Base-by-base conservation (phyloP, 2,113 vertebrate species). In the Noturus placidus region DNA sequence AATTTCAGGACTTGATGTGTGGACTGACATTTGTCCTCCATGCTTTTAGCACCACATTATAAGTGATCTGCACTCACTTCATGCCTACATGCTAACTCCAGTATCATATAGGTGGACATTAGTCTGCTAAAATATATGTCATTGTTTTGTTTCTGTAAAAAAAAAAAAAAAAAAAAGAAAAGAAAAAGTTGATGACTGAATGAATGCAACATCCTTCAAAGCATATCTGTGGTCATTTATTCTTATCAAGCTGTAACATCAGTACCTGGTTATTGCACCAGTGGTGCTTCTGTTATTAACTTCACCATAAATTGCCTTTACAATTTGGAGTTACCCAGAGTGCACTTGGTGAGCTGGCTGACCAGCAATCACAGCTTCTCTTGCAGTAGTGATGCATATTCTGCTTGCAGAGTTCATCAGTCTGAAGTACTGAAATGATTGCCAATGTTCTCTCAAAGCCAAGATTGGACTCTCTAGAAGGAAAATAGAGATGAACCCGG, bases 341-440 rank as follows among this genome's bases (percentile, higher is more conserved):
- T 80, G 91, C 90, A 93, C 89, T 94, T 90, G 85, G 78, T 89
- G 77, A 89, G 79, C 88, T 86, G 91, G 90, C 91, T 93, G 93
- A 94, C 92, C 90, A 91, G 92, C 92, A 94, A 95, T 95, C 93
- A 94, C 89, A 79, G 84, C 91, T 90, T 91, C 93, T 92, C 57
- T 89, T 82, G 83, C 90, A 91, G 86, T 92, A 91, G 91, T 92
- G 93, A 90, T 86, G 87, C 88, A 87, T 19, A 81, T 81, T 57
- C 90, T 90, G 89, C 92, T 93, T 82, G 88, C 90, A 85, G 89
- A 88, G 91, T 88, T 91, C 93, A 94, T 95, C 92, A 93, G 86
- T 93, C 90, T 93, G 88, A 92, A 94, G 93, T 92, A 92, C 88
- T 92, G 88, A 93, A 93, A 94, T 93, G 92, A 93, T 94, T 93